These are phyloP conservation scores for Brachionus manjavacas DNA, from an alignment of 1,140 invertebrate species.

Conservation along the genomic window DNA sequence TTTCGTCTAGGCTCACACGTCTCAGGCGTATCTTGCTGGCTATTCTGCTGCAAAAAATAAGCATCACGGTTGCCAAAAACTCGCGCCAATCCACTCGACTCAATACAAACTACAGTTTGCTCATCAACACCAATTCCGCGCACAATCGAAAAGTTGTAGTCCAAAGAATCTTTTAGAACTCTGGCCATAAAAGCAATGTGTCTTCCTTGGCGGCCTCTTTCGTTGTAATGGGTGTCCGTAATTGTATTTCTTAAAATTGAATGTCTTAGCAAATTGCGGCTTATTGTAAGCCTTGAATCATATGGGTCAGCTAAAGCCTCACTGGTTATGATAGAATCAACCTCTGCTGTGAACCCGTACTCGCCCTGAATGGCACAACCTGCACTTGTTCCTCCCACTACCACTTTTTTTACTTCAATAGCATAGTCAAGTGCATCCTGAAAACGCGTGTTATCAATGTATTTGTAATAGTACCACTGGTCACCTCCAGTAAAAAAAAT, in stretches of 20 bases:
- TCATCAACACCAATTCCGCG: slow-evolving; percentile 39
- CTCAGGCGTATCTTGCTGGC: background rate
- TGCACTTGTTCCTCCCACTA: slow-evolving; percentile 29
- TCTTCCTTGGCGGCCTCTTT: slow-evolving; percentile 1
- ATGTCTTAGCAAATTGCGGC: background rate
- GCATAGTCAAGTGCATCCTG: slow-evolving; percentile 21
- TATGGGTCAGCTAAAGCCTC: slow-evolving; percentile 19
- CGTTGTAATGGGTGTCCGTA: slow-evolving; percentile 37
- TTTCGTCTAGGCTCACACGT: background rate
- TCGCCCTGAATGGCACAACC: slow-evolving; percentile 40
- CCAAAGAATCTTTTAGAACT: background rate
- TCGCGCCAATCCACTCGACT: slow-evolving; percentile 5
- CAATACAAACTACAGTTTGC: slow-evolving; percentile 36
- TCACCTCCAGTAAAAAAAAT: slow-evolving; percentile 34
- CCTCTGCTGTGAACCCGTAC: background rate
- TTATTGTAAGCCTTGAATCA: background rate
- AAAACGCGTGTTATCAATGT: background rate
- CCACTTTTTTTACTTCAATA: background rate
- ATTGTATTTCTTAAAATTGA: slow-evolving; percentile 12
- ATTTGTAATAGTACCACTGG: slow-evolving; percentile 12
- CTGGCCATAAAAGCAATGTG: slow-evolving; percentile 29
- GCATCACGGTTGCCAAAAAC: slow-evolving; percentile 23
- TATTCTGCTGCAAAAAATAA: slow-evolving; percentile 7
- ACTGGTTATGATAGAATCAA: background rate
- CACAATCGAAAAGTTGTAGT: background rate